phyloP scores from a whole-genome alignment of 2,113 vertebrate genomes.

The Phalacrocorax pelagicus region DNA sequence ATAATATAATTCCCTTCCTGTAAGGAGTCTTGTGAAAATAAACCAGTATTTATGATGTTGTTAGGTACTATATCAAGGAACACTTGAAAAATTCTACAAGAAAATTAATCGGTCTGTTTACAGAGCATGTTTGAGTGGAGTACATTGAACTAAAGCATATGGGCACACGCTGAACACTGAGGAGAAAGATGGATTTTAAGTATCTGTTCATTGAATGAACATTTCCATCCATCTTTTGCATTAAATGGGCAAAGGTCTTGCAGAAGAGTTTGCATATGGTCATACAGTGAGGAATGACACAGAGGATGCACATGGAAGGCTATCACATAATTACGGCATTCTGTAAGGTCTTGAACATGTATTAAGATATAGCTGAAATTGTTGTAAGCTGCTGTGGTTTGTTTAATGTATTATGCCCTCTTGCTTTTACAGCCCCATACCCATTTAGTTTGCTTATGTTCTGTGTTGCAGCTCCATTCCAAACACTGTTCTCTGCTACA shows the following conservation, averaged over 20 bases:
- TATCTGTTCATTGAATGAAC: neutral
- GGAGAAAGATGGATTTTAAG: neutral
- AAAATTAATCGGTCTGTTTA: neutral
- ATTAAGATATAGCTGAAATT: neutral
- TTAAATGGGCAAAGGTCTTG: neutral
- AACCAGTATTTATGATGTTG: neutral
- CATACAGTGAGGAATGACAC: neutral
- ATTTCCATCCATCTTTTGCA: neutral
- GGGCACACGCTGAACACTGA: neutral
- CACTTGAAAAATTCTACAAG: neutral
- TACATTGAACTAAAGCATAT: neutral
- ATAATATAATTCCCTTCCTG: neutral
- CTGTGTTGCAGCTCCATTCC: neutral
- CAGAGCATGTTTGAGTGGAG: neutral
- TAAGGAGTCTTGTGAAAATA: neutral
- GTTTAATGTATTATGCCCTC: neutral
- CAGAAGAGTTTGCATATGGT: neutral
- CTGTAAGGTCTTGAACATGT: neutral
- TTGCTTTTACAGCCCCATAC: neutral
- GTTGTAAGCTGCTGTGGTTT: neutral
- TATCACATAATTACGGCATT: neutral
- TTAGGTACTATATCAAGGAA: neutral
- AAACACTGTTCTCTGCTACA: neutral
- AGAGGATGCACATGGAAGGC: neutral
- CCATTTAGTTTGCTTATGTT: neutral